A percentile compares a stretch with the other conserved stretches of the same genome.
Conservation (phyloP, 2,797 vertebrate species). For the Centroberyx gerrardi region DNA sequence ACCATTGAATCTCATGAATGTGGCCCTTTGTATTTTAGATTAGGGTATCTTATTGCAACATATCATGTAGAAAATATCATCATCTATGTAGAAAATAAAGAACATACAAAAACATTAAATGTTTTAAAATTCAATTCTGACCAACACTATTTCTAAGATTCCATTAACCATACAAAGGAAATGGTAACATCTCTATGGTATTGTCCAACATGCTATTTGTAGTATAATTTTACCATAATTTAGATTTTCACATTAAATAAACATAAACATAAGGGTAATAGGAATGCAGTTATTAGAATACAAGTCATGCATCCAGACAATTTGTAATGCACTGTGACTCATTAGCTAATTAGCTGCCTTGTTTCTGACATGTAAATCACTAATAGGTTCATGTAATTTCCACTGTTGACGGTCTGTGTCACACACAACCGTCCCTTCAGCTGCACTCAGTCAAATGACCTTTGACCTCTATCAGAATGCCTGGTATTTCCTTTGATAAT, state of each 20-base stretch:
- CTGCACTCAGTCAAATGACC: constrained; percentile 11
- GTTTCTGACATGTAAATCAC: constrained; percentile 24
- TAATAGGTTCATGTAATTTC: constrained; percentile 10
- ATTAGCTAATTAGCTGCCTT: not conserved
- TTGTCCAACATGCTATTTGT: no score
- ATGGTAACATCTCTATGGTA: no score
- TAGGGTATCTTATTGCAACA: no score
- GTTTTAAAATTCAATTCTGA: no score
- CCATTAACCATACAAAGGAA: no score
- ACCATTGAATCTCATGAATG: no score
- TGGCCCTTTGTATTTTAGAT: no score
- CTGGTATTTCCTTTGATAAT: constrained; percentile 59
- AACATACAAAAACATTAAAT: no score
- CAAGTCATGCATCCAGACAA: not conserved
- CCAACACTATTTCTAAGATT: no score
- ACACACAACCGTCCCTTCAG: not conserved
- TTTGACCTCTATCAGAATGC: constrained; percentile 34
- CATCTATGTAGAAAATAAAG: no score
- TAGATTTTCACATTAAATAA: not conserved
- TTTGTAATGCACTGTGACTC: not conserved
- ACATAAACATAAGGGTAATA: not conserved
- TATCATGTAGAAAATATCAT: no score
- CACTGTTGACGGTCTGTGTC: not conserved
- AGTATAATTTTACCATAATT: not conserved
- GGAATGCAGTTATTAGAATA: not conserved